phyloP scores from a whole-genome alignment of 2,797 vertebrate genomes.

The Muraenolepis orangiensis region DNA sequence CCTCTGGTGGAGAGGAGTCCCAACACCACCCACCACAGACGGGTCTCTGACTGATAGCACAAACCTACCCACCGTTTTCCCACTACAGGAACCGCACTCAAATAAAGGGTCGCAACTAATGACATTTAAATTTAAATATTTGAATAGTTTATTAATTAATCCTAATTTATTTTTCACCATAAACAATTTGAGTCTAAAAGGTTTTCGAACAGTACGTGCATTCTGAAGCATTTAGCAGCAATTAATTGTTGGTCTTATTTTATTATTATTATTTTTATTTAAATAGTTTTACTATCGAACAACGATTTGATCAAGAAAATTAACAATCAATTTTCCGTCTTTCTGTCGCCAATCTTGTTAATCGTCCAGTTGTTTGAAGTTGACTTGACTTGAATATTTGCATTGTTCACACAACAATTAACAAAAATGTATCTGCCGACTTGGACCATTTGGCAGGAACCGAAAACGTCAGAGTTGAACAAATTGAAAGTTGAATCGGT shows the following conservation, averaged over 20 bases:
- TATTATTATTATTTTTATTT: neutral
- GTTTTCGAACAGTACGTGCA: neutral
- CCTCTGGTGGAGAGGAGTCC: slow-evolving; percentile 66
- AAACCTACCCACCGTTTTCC: too few species aligned
- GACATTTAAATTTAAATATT: too few species aligned
- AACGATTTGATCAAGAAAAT: neutral
- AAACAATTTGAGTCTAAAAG: neutral
- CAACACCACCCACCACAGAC: slow-evolving; percentile 13
- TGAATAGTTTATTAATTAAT: neutral
- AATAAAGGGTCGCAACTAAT: neutral
- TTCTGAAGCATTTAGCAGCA: neutral
- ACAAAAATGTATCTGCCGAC: neutral
- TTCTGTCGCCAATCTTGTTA: neutral
- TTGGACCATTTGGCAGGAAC: neutral
- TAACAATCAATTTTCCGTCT: neutral
- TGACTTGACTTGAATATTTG: neutral
- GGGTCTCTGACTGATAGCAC: neutral
- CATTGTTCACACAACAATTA: neutral
- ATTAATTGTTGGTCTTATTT: neutral
- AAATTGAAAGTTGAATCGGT: neutral
- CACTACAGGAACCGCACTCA: neutral
- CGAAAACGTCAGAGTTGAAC: neutral
- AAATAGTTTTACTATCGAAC: neutral
- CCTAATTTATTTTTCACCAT: neutral
- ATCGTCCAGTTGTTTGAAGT: neutral